phyloP scores from a whole-genome alignment of 2,113 vertebrate species.

The Parotia lawesii region DNA sequence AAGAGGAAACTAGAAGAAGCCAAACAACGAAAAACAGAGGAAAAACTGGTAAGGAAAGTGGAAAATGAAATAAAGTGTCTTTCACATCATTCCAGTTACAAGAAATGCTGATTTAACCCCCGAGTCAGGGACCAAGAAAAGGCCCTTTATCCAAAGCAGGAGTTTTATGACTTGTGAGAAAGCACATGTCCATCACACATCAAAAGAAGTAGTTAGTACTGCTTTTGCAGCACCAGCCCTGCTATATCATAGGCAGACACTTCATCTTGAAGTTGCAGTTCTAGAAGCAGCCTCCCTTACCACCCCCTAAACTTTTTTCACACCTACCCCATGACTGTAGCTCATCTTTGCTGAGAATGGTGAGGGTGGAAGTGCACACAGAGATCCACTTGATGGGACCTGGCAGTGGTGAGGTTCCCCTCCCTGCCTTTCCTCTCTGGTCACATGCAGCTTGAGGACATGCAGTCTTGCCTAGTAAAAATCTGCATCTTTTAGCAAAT shows the following conservation, averaged over 20 bases:
- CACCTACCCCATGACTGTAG: not conserved
- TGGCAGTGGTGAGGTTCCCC: not conserved
- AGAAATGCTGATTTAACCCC: not conserved
- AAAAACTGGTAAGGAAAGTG: conserved; percentile 77
- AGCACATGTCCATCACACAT: not conserved
- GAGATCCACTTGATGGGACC: not conserved
- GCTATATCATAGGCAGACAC: not conserved
- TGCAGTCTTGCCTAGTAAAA: not conserved
- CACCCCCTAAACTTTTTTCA: not conserved
- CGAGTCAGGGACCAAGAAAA: not conserved
- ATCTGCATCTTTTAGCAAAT: not conserved
- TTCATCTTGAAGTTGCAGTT: not conserved
- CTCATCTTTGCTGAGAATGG: not conserved
- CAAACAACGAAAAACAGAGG: conserved; percentile 81
- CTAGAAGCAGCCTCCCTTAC: not conserved
- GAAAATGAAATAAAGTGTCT: not conserved
- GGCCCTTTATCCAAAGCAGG: not conserved
- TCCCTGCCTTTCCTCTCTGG: not conserved
- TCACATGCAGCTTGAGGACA: not conserved
- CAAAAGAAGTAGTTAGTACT: not conserved
- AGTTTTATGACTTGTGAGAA: not conserved
- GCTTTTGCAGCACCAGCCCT: not conserved
- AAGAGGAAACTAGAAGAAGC: conserved; percentile 81
- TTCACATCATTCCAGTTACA: not conserved
- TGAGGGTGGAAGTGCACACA: not conserved